Percentiles rank a stretch among this genome's conserved stretches.
Conservation (phyloP, 2,113 vertebrate species). For the Campylorhamphus procurvoides region DNA sequence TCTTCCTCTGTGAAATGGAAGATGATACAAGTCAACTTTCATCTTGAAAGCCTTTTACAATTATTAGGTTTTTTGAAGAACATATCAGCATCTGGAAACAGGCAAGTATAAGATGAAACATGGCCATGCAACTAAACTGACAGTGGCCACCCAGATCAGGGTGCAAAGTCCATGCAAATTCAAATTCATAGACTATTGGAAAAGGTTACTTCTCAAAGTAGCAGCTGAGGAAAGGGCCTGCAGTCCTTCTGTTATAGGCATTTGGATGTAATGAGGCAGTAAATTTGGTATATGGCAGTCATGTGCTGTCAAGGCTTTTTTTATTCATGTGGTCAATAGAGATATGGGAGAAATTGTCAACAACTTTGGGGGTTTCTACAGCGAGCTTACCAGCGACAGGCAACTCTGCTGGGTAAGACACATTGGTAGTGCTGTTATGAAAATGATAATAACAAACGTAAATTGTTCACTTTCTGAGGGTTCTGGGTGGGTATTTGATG, state of each 20-base stretch:
- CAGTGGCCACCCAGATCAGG: background rate
- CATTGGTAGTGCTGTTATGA: background rate
- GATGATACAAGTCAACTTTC: background rate
- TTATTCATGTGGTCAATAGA: constrained; percentile 73
- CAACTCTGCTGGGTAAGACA: constrained; percentile 81
- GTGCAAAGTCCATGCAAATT: background rate
- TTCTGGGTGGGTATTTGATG: background rate
- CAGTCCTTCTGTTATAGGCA: background rate
- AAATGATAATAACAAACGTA: background rate
- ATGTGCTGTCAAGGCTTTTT: constrained; percentile 76
- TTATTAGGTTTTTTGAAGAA: background rate
- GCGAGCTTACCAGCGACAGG: constrained; percentile 76
- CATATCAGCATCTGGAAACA: background rate
- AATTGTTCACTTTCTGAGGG: background rate
- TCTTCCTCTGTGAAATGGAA: background rate
- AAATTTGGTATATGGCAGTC: constrained; percentile 59
- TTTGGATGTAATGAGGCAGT: background rate
- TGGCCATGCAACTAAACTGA: background rate
- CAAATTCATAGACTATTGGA: background rate
- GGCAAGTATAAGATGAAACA: background rate
- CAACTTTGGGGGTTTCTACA: constrained; percentile 82
- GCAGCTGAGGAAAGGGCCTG: background rate
- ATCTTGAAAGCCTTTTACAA: background rate
- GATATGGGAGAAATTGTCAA: constrained; percentile 75
- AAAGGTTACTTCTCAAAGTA: background rate